Evolutionary conservation across 2,113 vertebrate species (phyloP).

Genomic region (Setophaga coronata): DNA sequence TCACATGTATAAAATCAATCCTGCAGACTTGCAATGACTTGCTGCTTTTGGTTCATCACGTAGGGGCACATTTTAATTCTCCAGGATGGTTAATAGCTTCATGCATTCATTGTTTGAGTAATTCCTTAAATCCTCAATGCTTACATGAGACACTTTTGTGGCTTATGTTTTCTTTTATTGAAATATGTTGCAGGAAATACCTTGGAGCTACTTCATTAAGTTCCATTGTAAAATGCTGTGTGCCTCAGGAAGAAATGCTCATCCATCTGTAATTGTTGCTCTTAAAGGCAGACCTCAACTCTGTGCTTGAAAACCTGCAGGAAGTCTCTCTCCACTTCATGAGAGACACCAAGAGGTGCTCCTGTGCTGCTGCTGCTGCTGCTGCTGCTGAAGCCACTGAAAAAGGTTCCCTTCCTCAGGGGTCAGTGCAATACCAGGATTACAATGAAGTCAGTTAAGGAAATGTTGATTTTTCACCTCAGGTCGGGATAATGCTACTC

Average conservation of each 20-base stretch:
- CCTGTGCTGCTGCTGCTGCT: neutral
- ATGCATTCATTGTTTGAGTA: neutral
- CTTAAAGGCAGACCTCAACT: neutral
- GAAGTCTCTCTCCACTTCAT: neutral
- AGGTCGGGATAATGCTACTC: neutral
- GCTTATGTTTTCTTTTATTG: constrained; percentile 10
- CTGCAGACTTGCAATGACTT: neutral
- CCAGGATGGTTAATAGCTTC: neutral
- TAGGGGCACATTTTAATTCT: neutral
- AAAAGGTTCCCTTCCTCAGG: neutral
- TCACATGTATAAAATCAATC: neutral
- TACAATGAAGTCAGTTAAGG: neutral
- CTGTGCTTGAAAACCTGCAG: neutral
- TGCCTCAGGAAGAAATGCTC: neutral
- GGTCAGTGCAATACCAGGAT: neutral
- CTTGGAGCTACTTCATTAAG: neutral
- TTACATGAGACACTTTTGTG: constrained; percentile 2
- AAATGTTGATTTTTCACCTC: neutral
- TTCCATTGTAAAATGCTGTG: neutral
- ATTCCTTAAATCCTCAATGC: constrained; percentile 22
- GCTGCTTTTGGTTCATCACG: neutral
- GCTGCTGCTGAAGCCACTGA: neutral
- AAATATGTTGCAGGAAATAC: constrained; percentile 17
- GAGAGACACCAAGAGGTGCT: neutral
- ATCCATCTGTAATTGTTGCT: neutral